phyloP scores from a whole-genome alignment of 30 jellyfish, hydroid and myxozoan species.

The Aurelia sp. region DNA sequence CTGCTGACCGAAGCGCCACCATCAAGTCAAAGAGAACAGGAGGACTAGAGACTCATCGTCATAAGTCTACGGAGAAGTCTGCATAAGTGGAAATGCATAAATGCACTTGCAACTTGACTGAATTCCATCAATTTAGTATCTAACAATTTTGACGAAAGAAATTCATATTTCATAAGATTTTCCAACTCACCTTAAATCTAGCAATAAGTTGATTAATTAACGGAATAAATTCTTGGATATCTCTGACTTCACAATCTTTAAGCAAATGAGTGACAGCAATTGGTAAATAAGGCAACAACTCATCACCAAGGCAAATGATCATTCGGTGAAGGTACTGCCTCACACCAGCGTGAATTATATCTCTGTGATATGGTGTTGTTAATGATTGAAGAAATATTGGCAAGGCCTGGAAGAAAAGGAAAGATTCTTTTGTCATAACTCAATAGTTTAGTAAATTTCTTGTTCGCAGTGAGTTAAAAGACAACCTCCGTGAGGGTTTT shows the following conservation, averaged over 20 bases:
- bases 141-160: no score
- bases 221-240: conserved; percentile 96
- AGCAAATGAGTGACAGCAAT: conserved; percentile 92
- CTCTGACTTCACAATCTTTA: conserved; percentile 96
- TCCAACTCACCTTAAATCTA: conserved; percentile 77
- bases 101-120: no score
- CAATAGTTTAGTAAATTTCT: background rate
- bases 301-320: conserved; percentile 95
- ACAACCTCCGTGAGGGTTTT: no score
- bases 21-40: no score
- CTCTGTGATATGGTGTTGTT: conserved; percentile 87
- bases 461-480: background rate
- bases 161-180: no score
- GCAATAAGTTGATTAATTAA: conserved; percentile 90
- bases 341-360: conserved; percentile 84
- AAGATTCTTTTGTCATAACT: background rate
- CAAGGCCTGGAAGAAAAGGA: conserved; percentile 70
- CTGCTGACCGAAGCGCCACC: no score
- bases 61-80: no score
- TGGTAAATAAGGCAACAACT: conserved; percentile 89
- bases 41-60: no score
- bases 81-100: no score
- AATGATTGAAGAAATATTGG: conserved; percentile 86
- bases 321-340: conserved; percentile 97
- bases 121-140: no score